phyloP scores from a whole-genome alignment of 2,888 invertebrate genomes.

The Charanyca ferruginea region DNA sequence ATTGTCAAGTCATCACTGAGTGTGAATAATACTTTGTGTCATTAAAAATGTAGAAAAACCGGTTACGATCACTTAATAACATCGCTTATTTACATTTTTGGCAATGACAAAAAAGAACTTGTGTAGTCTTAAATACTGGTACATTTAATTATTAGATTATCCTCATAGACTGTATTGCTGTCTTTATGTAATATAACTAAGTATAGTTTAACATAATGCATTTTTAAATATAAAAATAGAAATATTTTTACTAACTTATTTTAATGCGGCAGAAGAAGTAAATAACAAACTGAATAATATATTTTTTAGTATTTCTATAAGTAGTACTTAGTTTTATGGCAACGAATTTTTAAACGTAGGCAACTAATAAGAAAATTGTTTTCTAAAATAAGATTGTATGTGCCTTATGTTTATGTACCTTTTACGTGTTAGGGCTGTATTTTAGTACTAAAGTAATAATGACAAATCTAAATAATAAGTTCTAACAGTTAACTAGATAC shows the following conservation, averaged over 20 bases:
- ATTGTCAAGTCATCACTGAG: too few species aligned
- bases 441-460: constrained; percentile 8
- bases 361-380: constrained; percentile 34
- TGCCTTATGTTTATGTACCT: constrained; percentile 73
- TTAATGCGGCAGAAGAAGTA: constrained; percentile 17
- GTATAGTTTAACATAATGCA: constrained; percentile 48
- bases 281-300: constrained; percentile 19
- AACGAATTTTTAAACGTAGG: constrained; percentile 53
- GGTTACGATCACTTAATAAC: too few species aligned
- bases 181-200: constrained; percentile 26
- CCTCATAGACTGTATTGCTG: constrained; percentile 54
- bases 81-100: constrained; percentile 7
- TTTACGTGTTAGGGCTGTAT: constrained; percentile 34
- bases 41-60: too few species aligned
- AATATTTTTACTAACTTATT: constrained; percentile 34
- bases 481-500: too few species aligned
- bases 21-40: too few species aligned
- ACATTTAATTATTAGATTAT: constrained; percentile 47
- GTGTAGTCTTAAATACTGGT: constrained; percentile 13
- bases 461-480: background rate
- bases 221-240: constrained; percentile 17
- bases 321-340: constrained; percentile 32
- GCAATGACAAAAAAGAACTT: background rate
- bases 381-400: constrained; percentile 54
- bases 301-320: constrained; percentile 15